Conservation (phyloP, 2,888 invertebrate species). For the Bimastos eiseni region DNA sequence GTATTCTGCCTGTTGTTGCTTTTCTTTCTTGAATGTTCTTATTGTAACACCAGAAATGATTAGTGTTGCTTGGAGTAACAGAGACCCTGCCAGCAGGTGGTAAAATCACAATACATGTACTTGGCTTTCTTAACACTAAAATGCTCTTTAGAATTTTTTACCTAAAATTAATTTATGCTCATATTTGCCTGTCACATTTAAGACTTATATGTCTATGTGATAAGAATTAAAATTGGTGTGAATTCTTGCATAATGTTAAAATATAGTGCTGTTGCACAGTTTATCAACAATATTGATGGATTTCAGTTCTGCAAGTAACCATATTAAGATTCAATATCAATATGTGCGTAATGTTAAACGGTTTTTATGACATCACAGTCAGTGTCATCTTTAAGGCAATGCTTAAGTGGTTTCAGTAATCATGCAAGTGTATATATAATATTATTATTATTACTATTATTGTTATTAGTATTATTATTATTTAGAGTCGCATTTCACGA, state of each 20-base stretch:
- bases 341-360: not conserved
- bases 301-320: not conserved
- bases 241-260: not conserved
- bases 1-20: not conserved
- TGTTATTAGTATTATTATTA: too few relatives aligned
- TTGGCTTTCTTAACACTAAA: not conserved
- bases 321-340: not conserved
- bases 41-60: not conserved
- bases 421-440: not conserved
- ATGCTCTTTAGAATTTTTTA: not conserved
- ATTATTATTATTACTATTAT: not conserved
- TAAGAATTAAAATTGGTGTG: not conserved
- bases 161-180: not conserved
- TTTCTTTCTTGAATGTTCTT: slow-evolving; percentile 13
- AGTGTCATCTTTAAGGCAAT: not conserved
- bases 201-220: not conserved
- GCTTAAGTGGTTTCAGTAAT: not conserved
- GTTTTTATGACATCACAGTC: not conserved
- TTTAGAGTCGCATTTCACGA: too few relatives aligned
- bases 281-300: not conserved
- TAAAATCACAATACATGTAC: not conserved
- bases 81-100: not conserved
- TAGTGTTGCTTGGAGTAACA: not conserved
- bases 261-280: not conserved
- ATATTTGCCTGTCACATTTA: not conserved